Conservation (phyloP, 2,113 vertebrate genomes). For the Mungos mungo region DNA sequence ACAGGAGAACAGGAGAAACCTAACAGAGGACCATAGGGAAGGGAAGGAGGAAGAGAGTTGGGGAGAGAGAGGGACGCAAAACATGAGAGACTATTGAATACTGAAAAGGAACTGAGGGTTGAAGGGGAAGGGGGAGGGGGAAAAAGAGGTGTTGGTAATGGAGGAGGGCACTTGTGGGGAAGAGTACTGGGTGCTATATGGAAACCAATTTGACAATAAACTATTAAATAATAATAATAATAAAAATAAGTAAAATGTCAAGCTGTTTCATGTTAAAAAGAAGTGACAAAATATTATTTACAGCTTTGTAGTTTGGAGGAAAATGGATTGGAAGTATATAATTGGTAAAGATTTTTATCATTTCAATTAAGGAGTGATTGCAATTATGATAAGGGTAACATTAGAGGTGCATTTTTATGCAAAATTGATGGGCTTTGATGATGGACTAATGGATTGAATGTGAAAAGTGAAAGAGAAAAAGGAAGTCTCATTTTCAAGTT, state of each 20-base stretch:
- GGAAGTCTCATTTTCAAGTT: background rate
- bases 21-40: too few species aligned
- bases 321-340: background rate
- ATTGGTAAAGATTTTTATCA: background rate
- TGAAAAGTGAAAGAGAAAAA: background rate
- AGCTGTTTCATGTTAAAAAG: background rate
- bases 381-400: background rate
- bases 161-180: too few species aligned
- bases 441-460: background rate
- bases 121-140: too few species aligned
- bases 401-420: background rate
- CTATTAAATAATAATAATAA: too few species aligned
- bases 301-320: background rate
- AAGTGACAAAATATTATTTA: background rate
- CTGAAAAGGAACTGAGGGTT: too few species aligned
- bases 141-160: too few species aligned
- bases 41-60: too few species aligned
- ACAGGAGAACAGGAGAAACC: too few species aligned
- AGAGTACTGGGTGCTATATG: too few species aligned
- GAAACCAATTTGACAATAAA: too few species aligned
- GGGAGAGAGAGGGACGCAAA: too few species aligned
- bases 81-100: too few species aligned
- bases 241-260: background rate
- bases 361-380: background rate
- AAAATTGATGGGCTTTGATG: background rate